Conservation (phyloP, 2,113 vertebrate genomes). For the Salvelinus alpinus region DNA sequence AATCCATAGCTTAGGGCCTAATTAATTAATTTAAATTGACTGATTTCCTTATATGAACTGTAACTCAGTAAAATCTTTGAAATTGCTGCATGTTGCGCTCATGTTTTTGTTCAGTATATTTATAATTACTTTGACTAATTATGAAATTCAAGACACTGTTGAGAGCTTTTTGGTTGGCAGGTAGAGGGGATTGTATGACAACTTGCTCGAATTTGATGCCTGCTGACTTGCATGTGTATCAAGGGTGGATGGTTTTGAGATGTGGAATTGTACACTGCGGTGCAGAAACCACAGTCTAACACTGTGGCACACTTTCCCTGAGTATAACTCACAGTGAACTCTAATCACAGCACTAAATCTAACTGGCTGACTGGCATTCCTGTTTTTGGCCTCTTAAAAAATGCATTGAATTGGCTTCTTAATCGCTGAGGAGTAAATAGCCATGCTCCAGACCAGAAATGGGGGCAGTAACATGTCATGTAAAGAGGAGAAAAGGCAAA, state of each 20-base stretch:
- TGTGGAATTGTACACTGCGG: neutral
- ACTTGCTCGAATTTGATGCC: neutral
- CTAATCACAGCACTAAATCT: neutral
- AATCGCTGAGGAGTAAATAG: neutral
- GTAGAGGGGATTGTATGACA: neutral
- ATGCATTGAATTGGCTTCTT: neutral
- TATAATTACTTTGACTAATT: neutral
- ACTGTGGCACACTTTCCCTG: neutral
- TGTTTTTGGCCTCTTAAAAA: neutral
- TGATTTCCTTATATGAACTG: too few species aligned
- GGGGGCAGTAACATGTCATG: slow-evolving; percentile 24
- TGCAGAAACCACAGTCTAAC: neutral
- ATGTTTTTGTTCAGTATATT: neutral
- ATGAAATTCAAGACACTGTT: neutral
- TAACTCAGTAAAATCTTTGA: too few species aligned
- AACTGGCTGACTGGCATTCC: neutral
- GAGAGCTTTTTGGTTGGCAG: neutral
- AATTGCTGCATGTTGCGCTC: too few species aligned
- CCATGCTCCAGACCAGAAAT: neutral
- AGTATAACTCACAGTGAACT: neutral
- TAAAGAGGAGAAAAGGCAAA: slow-evolving; percentile 49
- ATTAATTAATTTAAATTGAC: too few species aligned
- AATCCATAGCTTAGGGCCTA: too few species aligned
- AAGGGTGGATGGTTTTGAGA: neutral
- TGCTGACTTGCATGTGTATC: neutral